Evolutionary conservation across 1,140 invertebrate species (phyloP), one percentile per base, ranked within the genome.

Genomic region (Zaprionus vittiger): DNA sequence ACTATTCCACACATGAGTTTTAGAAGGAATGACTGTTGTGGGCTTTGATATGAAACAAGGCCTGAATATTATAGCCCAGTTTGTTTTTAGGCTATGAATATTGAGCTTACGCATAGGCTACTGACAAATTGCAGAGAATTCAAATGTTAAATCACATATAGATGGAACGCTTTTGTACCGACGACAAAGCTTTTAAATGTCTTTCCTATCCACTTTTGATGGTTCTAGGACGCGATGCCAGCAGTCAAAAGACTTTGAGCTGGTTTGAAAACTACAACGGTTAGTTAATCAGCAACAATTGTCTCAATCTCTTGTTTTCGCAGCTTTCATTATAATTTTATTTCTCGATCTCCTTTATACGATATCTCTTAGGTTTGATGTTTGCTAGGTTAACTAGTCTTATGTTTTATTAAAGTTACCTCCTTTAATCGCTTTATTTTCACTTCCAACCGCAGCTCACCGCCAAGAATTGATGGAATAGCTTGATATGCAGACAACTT

Each of bases 221-320:
- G n/a, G n/a, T n/a, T n/a, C n/a, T n/a, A n/a, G n/a, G n/a, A n/a
- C n/a, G n/a, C 20, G 28, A 26, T 5, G 26, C 5, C 26, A 26
- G 26, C 5, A 26, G 26, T 26, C 44, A 41, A 62, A 14, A 49
- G 56, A 64, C 15, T 47, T 14, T 24, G 2, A 47, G 34, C 17
- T 59, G 31, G 5, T 7, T 22, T 22, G 22, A 14, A 4, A 38
- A 38, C 34, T 38, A 7, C 14, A 56, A 20, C 20, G 1, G 20
- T 20, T 20, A 20, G 20, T 20, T 20, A 20, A 57, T 72, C 63
- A 71, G 54, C 67, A 24, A 24, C 83, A 86, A 87, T 87, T 87
- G 77, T 87, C 73, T 83, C 80, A 80, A 75, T 82, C 86, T 86
- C 75, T 75, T 47, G 66, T 56, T 47, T 28, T 65, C 34, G 28